Evolutionary conservation across 2,797 vertebrate species (phyloP).

Genomic region (Gobio occitaniae): DNA sequence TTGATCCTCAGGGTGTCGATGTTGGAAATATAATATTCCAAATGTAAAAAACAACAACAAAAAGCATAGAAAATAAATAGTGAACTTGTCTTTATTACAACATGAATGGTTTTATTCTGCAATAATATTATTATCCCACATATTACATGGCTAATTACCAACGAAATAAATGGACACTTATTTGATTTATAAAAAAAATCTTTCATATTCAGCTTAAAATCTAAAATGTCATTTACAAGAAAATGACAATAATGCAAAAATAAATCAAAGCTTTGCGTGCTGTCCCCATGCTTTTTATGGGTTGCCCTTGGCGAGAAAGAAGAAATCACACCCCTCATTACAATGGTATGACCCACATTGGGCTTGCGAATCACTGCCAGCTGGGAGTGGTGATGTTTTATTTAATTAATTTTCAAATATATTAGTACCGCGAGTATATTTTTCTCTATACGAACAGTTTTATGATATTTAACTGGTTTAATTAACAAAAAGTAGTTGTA

Average conservation of each 20-base stretch:
- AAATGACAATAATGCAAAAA: background rate
- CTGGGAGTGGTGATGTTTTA: background rate
- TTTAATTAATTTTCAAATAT: fast-evolving
- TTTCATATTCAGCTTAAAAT: background rate
- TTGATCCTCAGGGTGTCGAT: no score
- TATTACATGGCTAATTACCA: background rate
- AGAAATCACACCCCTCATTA: background rate
- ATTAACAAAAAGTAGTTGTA: background rate
- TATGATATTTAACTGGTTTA: fast-evolving
- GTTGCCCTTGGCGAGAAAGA: background rate
- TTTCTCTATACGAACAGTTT: fast-evolving
- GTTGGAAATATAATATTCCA: no score
- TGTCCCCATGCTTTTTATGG: background rate
- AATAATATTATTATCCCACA: background rate
- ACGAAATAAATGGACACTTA: background rate
- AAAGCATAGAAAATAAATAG: no score
- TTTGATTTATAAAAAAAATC: background rate
- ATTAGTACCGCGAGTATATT: background rate
- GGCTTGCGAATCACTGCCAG: background rate
- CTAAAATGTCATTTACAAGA: background rate
- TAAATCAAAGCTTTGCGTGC: background rate
- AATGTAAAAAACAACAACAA: no score
- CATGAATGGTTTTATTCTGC: background rate
- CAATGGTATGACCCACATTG: background rate
- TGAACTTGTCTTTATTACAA: background rate